Conservation (phyloP, 2,888 invertebrate species). For the Uropetala carovei region DNA sequence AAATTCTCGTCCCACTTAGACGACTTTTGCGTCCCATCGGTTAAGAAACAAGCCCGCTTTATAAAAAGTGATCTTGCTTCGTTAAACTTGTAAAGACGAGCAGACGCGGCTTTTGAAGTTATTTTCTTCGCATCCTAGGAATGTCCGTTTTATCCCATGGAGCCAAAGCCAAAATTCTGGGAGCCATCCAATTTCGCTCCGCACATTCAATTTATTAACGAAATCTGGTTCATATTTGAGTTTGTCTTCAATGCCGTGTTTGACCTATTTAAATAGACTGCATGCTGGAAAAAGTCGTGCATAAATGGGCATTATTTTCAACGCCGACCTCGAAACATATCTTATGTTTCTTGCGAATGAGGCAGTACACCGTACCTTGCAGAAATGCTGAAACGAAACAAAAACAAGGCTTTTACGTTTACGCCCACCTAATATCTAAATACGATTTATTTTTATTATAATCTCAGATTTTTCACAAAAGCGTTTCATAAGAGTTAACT, state of each 20-base stretch:
- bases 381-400: not conserved
- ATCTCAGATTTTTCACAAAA: too few relatives aligned
- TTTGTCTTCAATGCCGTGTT: not conserved
- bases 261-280: not conserved
- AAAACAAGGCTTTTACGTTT: too few relatives aligned
- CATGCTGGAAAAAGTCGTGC: not conserved
- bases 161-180: not conserved
- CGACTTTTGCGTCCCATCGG: too few relatives aligned
- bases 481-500: too few relatives aligned
- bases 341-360: not conserved
- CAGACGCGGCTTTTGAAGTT: not conserved
- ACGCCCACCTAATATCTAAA: too few relatives aligned
- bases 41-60: too few relatives aligned
- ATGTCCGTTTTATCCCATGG: not conserved
- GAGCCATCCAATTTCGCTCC: not conserved
- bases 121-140: not conserved
- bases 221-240: slow-evolving; percentile 4
- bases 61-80: not conserved
- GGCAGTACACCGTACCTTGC: not conserved
- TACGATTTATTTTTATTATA: too few relatives aligned
- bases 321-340: not conserved
- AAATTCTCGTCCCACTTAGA: too few relatives aligned
- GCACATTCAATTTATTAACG: slow-evolving; percentile 21
- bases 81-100: not conserved
- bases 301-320: not conserved